Evolutionary conservation across 1,140 invertebrate genomes (phyloP).

Genomic region (Pentalonia nigronervosa): DNA sequence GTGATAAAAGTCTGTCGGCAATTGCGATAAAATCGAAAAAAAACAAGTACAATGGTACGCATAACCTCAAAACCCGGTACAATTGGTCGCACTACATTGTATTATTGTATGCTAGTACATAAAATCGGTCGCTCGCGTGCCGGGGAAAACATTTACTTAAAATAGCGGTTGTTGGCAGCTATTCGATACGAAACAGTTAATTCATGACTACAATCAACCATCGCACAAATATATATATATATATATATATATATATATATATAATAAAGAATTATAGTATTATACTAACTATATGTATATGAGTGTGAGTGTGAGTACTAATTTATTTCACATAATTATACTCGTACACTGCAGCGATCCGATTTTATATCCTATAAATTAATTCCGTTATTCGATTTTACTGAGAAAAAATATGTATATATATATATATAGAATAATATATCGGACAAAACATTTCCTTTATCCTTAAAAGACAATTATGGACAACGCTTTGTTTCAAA

Average conservation of each 20-base stretch:
- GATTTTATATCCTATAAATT: neutral
- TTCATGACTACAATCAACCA: neutral
- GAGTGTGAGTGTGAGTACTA: neutral
- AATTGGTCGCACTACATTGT: neutral
- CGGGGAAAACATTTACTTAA: neutral
- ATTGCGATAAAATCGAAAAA: too few relatives aligned
- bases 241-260: neutral
- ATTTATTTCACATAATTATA: constrained; percentile 3
- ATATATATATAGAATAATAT: neutral
- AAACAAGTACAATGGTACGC: neutral
- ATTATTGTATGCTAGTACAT: neutral
- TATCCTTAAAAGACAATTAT: neutral
- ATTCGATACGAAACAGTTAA: neutral
- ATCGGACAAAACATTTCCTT: neutral
- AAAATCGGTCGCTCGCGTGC: neutral
- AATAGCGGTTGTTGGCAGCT: neutral
- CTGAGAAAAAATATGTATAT: neutral
- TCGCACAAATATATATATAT: neutral
- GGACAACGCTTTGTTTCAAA: neutral
- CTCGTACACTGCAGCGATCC: neutral
- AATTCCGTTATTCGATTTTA: neutral
- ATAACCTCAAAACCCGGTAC: neutral
- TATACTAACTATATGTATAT: neutral
- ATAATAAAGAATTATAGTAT: neutral
- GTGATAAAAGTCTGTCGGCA: too few relatives aligned